These are phyloP conservation scores for Notechis scutatus DNA, from an alignment of 2,113 vertebrate species.

Conservation along the genomic window DNA sequence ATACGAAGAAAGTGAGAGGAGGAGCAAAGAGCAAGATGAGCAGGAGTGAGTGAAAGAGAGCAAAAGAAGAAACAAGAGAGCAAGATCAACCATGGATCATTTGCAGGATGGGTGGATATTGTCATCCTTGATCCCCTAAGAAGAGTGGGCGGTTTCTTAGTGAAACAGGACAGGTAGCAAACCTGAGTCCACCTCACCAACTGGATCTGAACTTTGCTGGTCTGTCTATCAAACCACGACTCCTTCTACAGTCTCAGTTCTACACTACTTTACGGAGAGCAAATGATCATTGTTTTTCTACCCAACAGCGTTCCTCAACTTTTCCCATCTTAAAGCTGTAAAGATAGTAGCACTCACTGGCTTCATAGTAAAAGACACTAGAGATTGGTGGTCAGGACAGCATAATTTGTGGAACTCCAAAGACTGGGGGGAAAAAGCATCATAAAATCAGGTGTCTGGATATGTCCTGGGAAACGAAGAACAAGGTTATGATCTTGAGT, in stretches of 20 bases:
- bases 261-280: neutral
- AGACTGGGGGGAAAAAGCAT: neutral
- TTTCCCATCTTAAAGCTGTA: neutral
- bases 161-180: neutral
- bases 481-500: neutral
- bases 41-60: neutral
- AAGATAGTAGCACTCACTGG: neutral
- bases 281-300: neutral
- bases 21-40: neutral
- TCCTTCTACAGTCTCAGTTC: neutral
- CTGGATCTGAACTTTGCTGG: neutral
- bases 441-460: neutral
- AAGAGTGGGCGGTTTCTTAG: neutral
- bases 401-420: neutral
- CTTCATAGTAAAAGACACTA: neutral
- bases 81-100: neutral
- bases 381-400: neutral
- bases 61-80: neutral
- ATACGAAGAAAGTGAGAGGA: neutral
- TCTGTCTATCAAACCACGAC: neutral
- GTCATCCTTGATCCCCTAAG: neutral
- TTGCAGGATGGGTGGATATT: neutral
- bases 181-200: neutral
- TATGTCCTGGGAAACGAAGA: neutral
- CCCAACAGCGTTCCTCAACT: neutral